phyloP scores from a whole-genome alignment of 35 echinoderm and acorn worm genomes.

The Heliocidaris erythrogramma region DNA sequence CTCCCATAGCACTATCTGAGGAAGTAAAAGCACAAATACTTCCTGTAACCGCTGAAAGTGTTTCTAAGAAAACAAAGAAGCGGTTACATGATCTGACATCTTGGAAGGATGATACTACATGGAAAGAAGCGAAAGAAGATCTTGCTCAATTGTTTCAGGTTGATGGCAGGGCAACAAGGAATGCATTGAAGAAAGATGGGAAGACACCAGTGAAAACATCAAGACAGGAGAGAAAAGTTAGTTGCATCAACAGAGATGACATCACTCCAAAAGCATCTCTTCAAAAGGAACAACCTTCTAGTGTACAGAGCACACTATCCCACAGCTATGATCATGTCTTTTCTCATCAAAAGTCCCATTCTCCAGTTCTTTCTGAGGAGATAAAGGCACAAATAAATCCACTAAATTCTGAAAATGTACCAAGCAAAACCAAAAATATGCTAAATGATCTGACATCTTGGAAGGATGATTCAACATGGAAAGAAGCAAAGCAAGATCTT shows the following conservation, averaged over 20 bases:
- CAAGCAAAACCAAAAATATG: not conserved
- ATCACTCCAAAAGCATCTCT: not conserved
- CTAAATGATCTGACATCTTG: not conserved
- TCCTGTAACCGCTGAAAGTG: not conserved
- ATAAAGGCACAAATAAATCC: slow-evolving; percentile 29
- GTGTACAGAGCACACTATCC: not conserved
- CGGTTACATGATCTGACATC: not conserved
- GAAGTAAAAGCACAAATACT: slow-evolving; percentile 31
- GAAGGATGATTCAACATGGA: slow-evolving; percentile 25
- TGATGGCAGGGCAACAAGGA: slow-evolving; percentile 21
- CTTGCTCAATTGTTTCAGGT: slow-evolving; percentile 10
- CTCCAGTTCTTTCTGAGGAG: not conserved
- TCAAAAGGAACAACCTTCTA: not conserved
- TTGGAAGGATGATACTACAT: slow-evolving; percentile 28
- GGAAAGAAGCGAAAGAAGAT: slow-evolving; percentile 42
- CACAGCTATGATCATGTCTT: not conserved
- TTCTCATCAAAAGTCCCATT: not conserved
- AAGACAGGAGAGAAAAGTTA: not conserved
- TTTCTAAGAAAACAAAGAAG: not conserved
- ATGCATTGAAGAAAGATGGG: not conserved
- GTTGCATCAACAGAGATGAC: not conserved
- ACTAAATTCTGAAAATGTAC: not conserved
- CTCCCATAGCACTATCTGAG: not conserved
- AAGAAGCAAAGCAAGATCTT: slow-evolving; percentile 36
- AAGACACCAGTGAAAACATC: not conserved